Conservation (phyloP, 2,113 vertebrate genomes). For the Gobiocypris rarus region DNA sequence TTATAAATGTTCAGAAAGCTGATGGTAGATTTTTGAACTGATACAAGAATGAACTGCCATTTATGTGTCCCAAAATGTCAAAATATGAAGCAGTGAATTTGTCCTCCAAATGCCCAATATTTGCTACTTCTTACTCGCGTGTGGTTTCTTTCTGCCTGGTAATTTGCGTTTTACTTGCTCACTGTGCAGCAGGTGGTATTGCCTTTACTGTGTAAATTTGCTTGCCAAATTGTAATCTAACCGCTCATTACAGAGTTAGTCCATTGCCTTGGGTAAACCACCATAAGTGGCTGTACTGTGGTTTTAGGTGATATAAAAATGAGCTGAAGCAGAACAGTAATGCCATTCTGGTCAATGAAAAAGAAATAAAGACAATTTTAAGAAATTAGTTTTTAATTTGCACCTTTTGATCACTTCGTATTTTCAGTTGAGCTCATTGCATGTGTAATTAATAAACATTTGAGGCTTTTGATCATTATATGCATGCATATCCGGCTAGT, state of each 20-base stretch:
- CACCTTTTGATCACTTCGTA: background rate
- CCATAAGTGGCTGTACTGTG: background rate
- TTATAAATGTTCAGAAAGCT: background rate
- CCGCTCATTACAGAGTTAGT: slow-evolving; percentile 26
- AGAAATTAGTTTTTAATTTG: slow-evolving; percentile 10
- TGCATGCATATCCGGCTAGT: background rate
- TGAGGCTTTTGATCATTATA: background rate
- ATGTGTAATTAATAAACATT: background rate
- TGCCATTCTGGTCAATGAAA: background rate
- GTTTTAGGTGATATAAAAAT: slow-evolving; percentile 17
- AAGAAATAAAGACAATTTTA: background rate
- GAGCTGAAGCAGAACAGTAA: slow-evolving; percentile 14
- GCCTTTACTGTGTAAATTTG: background rate
- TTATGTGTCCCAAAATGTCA: background rate
- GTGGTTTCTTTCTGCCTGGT: background rate
- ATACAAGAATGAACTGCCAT: too few species aligned
- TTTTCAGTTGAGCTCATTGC: background rate
- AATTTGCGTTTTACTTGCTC: background rate
- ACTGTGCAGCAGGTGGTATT: slow-evolving; percentile 17
- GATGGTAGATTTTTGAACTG: background rate
- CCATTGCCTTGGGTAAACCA: background rate
- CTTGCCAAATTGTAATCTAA: slow-evolving; percentile 31
- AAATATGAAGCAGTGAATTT: background rate
- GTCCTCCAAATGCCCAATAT: background rate
- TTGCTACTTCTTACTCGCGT: background rate